A percentile compares a stretch with the other conserved stretches of the same genome.
Evolutionary conservation across 2,797 vertebrate species (phyloP).

Genomic region (Syndactyla subalaris): DNA sequence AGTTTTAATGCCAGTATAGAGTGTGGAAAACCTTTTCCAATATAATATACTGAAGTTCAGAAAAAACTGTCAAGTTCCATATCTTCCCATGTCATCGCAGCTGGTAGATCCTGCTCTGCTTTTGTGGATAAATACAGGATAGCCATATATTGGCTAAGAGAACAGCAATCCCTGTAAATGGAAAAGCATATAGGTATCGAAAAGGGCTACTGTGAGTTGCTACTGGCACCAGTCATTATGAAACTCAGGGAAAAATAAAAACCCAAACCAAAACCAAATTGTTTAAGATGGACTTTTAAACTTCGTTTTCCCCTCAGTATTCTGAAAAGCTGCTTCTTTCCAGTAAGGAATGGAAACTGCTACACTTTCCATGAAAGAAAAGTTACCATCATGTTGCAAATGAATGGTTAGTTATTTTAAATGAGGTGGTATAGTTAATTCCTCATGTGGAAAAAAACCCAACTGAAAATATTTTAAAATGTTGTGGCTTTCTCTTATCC

Average conservation of each 20-base stretch:
- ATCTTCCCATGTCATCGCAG: neutral
- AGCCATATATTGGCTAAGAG: neutral
- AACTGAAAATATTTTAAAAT: neutral
- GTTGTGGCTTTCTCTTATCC: neutral
- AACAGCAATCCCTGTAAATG: neutral
- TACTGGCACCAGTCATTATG: neutral
- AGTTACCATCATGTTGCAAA: conserved; percentile 31
- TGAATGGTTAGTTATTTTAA: conserved; percentile 36
- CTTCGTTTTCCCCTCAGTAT: neutral
- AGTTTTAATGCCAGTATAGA: neutral
- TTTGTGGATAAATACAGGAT: neutral
- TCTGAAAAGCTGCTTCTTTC: neutral
- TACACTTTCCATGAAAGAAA: conserved; percentile 15
- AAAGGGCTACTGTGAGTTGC: neutral
- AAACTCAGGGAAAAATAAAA: neutral
- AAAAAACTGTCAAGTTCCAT: neutral
- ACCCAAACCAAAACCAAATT: neutral
- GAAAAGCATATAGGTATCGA: neutral
- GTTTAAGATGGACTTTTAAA: neutral
- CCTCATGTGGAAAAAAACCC: neutral
- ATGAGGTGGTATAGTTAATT: conserved; percentile 10
- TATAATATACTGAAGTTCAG: neutral
- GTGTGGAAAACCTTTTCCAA: neutral
- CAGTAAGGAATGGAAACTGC: conserved; percentile 19
- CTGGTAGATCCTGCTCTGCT: neutral